Percentiles rank a stretch among this genome's conserved stretches.
Conservation (phyloP, 2,113 vertebrate species). For the Dipodomys stephensi region DNA sequence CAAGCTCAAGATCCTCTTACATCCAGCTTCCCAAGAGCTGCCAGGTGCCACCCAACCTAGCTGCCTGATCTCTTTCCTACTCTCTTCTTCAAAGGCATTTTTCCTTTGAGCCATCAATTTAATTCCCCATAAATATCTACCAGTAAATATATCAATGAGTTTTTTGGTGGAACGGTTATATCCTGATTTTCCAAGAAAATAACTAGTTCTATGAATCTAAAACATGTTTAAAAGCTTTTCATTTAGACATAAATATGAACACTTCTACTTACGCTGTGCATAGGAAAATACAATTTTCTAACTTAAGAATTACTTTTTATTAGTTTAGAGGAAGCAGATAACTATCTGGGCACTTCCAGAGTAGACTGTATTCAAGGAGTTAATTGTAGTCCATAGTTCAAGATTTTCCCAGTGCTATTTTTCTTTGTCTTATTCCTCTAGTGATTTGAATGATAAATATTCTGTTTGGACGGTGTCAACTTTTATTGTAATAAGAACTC, state of each 20-base stretch:
- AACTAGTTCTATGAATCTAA: neutral
- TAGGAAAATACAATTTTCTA: neutral
- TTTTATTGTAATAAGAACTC: conserved; percentile 16
- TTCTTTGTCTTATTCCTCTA: neutral
- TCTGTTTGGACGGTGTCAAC: neutral
- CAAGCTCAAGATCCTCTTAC: no score
- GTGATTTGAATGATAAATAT: neutral
- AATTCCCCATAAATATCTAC: conserved; percentile 14
- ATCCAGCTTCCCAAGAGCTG: no score
- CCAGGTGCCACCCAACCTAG: no score
- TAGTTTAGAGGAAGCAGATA: neutral
- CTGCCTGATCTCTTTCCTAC: neutral
- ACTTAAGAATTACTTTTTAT: neutral
- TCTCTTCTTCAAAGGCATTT: neutral
- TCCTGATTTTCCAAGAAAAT: conserved; percentile 5
- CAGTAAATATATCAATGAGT: neutral
- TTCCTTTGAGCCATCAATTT: neutral
- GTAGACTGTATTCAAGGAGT: neutral
- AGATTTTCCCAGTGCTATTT: neutral
- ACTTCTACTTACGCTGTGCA: neutral
- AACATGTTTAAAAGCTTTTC: neutral
- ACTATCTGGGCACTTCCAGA: neutral
- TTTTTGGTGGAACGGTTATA: neutral
- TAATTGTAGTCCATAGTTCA: neutral
- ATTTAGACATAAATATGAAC: conserved; percentile 20